phyloP scores from a whole-genome alignment of 2,888 invertebrate genomes.

The Iphiclides podalirius region DNA sequence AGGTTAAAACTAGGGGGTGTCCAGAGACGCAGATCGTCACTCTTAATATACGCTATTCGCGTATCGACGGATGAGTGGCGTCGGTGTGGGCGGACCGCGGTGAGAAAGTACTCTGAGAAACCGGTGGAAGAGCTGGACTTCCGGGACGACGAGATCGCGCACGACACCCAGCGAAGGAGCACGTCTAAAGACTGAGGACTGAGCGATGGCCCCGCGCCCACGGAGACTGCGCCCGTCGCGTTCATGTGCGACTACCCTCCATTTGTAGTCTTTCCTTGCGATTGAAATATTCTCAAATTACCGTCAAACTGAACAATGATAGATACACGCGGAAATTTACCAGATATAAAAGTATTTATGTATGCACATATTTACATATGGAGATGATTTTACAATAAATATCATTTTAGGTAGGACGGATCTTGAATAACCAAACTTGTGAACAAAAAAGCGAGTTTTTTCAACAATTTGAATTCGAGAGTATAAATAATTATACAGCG shows the following conservation, averaged over 20 bases:
- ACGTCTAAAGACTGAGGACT: conserved; percentile 49
- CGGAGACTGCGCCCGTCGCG: background rate
- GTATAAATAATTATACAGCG: too few relatives aligned
- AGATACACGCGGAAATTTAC: background rate
- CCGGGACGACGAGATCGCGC: conserved; percentile 34
- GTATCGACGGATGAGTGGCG: background rate
- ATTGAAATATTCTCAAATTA: background rate
- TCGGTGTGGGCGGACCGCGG: background rate
- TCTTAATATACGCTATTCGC: too few relatives aligned
- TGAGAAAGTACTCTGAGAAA: background rate
- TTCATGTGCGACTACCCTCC: background rate
- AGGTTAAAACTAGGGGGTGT: conserved; percentile 40
- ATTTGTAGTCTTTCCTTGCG: background rate
- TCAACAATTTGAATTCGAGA: background rate
- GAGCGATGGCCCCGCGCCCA: conserved; percentile 24
- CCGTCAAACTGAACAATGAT: background rate
- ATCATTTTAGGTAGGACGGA: too few relatives aligned
- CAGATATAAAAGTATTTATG: background rate
- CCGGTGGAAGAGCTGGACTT: background rate
- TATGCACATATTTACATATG: too few relatives aligned
- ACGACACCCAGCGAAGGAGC: conserved; percentile 47
- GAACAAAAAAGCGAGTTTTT: conserved; percentile 1
- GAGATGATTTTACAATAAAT: conserved; percentile 48
- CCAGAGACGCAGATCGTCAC: conserved; percentile 41
- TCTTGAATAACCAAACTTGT: too few relatives aligned